Conservation (phyloP, 2,888 invertebrate genomes). For the Scaptomyza cyrtandrae region DNA sequence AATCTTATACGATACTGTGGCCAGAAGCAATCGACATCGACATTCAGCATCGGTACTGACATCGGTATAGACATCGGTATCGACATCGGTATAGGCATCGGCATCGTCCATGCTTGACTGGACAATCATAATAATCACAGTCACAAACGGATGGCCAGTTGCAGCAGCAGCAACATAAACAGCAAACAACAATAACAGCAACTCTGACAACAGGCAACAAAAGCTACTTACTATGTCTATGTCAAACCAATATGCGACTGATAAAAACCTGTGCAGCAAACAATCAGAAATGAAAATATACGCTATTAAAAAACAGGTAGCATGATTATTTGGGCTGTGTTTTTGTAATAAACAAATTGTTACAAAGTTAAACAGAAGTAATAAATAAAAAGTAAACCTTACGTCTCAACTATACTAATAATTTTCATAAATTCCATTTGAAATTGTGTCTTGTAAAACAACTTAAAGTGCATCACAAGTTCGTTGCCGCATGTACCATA, state of each 20-base stretch:
- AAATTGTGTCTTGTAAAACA: neutral
- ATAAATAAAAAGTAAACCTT: neutral
- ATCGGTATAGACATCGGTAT: conserved; percentile 30
- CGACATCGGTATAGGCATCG: conserved; percentile 41
- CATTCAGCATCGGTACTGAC: conserved; percentile 13
- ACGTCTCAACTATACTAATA: neutral
- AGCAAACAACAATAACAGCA: conserved; percentile 37
- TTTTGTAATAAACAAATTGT: neutral
- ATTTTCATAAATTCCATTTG: neutral
- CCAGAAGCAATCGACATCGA: conserved; percentile 43
- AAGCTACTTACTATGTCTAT: conserved; percentile 79
- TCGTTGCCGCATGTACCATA: conserved; percentile 15
- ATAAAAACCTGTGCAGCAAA: conserved; percentile 73
- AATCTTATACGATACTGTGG: conserved; percentile 65
- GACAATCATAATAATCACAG: conserved; percentile 81
- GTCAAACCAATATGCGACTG: conserved; percentile 77
- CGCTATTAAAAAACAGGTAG: conserved; percentile 36
- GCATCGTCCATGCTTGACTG: conserved; percentile 77
- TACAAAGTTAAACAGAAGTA: neutral
- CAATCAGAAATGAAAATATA: conserved; percentile 67
- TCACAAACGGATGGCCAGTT: conserved; percentile 55
- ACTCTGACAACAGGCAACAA: conserved; percentile 69
- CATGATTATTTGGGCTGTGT: neutral
- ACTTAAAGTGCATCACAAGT: conserved; percentile 39
- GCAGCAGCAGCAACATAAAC: conserved; percentile 38